These are phyloP conservation scores for Boloria euphrosyne DNA, from an alignment of 2,888 invertebrate species.

Conservation along the genomic window DNA sequence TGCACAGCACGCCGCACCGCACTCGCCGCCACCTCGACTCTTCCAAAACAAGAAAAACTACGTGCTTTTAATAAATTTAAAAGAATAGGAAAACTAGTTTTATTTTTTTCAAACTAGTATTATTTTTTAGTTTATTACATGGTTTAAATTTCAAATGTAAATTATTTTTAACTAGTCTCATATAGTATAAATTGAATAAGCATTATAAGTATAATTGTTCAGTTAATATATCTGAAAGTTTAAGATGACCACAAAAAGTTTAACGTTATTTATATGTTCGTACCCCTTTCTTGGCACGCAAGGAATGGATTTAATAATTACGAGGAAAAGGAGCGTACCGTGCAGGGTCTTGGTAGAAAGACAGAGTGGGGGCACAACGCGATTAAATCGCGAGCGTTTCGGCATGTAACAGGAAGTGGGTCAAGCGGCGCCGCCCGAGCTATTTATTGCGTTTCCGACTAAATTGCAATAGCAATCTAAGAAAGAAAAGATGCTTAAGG, in stretches of 20 bases:
- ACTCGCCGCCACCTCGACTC: conserved; percentile 44
- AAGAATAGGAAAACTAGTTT: neutral
- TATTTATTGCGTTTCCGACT: conserved; percentile 78
- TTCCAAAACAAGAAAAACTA: conserved; percentile 37
- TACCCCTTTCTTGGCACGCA: conserved; percentile 64
- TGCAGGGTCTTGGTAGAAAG: conserved; percentile 72
- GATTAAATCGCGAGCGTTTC: conserved; percentile 80
- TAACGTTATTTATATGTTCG: conserved; percentile 52
- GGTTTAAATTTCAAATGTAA: no score
- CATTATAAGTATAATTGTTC: no score
- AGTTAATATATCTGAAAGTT: neutral
- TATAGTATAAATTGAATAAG: no score
- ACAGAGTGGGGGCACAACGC: conserved; percentile 71
- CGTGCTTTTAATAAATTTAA: neutral
- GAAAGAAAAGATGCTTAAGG: conserved; percentile 34
- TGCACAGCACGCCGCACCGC: conserved; percentile 43
- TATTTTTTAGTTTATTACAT: no score
- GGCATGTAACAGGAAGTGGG: conserved; percentile 80
- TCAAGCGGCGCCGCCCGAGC: conserved; percentile 76
- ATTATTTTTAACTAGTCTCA: no score
- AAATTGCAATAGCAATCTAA: conserved; percentile 70
- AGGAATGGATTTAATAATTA: conserved; percentile 77
- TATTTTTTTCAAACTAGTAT: neutral
- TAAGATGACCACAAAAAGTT: conserved; percentile 36
- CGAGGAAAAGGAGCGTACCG: conserved; percentile 72